A percentile compares a stretch with the other conserved stretches of the same genome.
These are phyloP conservation scores for Pseudopodoces humilis DNA, from an alignment of 2,113 vertebrate genomes.

Conservation along the genomic window DNA sequence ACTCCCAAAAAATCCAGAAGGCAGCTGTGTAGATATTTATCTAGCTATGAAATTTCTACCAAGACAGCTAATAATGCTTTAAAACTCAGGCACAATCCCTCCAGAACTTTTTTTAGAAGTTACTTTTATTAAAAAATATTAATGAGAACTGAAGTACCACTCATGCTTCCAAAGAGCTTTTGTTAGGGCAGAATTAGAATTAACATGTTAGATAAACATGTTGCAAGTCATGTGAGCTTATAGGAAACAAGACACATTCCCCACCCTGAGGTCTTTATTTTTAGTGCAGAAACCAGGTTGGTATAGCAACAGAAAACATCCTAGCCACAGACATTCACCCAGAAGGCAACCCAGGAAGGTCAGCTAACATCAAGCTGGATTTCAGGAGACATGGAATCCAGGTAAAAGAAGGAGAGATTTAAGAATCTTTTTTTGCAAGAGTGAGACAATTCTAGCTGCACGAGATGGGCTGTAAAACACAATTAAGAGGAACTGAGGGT, in stretches of 20 bases:
- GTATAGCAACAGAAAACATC: conserved; percentile 16
- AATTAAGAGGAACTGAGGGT: not conserved
- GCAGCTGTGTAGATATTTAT: not conserved
- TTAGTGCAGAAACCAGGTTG: conserved; percentile 9
- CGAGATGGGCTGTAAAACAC: not conserved
- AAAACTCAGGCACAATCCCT: not conserved
- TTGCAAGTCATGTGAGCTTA: not conserved
- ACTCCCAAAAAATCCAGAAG: not conserved
- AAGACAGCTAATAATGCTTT: not conserved
- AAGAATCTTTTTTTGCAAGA: not conserved
- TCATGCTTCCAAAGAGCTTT: not conserved
- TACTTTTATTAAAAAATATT: not conserved
- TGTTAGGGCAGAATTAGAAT: not conserved
- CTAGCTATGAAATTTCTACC: not conserved
- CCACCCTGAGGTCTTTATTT: not conserved
- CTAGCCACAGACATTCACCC: not conserved
- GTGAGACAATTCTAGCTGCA: not conserved
- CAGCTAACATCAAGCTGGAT: not conserved
- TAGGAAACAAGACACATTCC: not conserved
- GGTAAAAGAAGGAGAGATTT: not conserved
- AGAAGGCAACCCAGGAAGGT: not conserved
- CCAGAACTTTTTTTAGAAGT: not conserved
- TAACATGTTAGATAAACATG: not conserved
- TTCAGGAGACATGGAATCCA: not conserved
- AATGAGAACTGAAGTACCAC: not conserved